Evolutionary conservation across 2,797 vertebrate genomes (phyloP).

Genomic region (Diplodus puntazzo): DNA sequence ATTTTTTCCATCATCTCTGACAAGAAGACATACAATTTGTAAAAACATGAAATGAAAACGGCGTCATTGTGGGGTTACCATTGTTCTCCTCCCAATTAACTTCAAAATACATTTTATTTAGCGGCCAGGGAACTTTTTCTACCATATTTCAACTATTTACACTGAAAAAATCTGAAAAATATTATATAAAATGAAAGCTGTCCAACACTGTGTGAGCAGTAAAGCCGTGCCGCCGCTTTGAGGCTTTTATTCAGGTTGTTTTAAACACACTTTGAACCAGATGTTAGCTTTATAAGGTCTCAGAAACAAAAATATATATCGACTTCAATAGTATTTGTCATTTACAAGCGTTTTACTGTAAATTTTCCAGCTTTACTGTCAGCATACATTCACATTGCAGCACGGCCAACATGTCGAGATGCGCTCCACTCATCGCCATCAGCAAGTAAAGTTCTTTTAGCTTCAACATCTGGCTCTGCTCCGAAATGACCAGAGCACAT

Average conservation of each 20-base stretch:
- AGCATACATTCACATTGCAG: constrained; percentile 37
- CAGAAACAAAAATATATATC: constrained; percentile 1
- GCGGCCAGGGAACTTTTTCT: background rate
- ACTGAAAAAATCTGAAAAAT: background rate
- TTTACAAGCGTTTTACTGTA: constrained; percentile 39
- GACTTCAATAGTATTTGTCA: constrained; percentile 31
- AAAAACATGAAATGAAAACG: constrained; percentile 50
- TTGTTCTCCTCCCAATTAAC: constrained; percentile 50
- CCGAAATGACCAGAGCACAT: constrained; percentile 19
- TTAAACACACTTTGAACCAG: constrained; percentile 37
- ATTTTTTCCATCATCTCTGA: constrained; percentile 51
- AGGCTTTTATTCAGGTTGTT: constrained; percentile 35
- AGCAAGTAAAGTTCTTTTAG: constrained; percentile 21
- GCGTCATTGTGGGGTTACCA: constrained; percentile 13
- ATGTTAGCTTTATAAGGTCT: constrained; percentile 34
- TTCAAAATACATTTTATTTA: constrained; percentile 32
- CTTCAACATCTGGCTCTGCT: constrained; percentile 41
- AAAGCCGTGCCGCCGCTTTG: constrained; percentile 5
- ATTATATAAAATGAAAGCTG: constrained; percentile 21
- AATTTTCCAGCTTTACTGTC: constrained; percentile 34
- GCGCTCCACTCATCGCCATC: constrained; percentile 19
- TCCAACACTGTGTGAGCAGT: constrained; percentile 27
- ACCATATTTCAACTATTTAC: constrained; percentile 20
- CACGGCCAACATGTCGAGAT: constrained; percentile 17
- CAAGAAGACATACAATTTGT: constrained; percentile 41